Evolutionary conservation across 92 coral and sea anemone genomes (phyloP).

Genomic region (Epizoanthus rinbou): DNA sequence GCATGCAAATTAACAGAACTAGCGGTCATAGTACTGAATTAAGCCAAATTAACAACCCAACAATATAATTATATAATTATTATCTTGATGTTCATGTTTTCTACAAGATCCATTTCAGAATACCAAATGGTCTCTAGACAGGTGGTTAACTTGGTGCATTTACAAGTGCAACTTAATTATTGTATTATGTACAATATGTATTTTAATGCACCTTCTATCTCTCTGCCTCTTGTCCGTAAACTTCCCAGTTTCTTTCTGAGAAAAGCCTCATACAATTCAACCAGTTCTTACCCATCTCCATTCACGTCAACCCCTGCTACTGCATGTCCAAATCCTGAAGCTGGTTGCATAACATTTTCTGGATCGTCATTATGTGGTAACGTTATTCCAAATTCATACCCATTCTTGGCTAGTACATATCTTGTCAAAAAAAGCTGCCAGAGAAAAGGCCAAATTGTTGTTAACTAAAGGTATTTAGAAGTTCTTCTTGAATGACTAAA

Average conservation of each 20-base stretch:
- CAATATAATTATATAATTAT: too few relatives aligned
- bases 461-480: too few relatives aligned
- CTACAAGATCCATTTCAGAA: neutral
- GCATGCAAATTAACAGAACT: too few relatives aligned
- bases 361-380: conserved; percentile 25
- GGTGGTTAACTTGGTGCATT: neutral
- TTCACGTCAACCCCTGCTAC: conserved; percentile 38
- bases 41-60: too few relatives aligned
- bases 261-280: neutral
- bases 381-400: neutral
- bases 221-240: neutral
- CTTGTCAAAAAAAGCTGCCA: conserved; percentile 16
- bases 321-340: conserved; percentile 29
- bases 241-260: neutral
- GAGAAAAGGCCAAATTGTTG: too few relatives aligned
- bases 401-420: neutral
- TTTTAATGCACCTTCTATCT: neutral
- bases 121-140: neutral
- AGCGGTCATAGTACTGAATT: too few relatives aligned
- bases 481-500: too few relatives aligned
- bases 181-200: too few relatives aligned
- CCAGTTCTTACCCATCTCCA: conserved; percentile 29
- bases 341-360: conserved; percentile 25
- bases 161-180: too few relatives aligned
- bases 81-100: too few relatives aligned